Base-by-base conservation (phyloP, 2,113 vertebrate genomes). In the Columba janthina region DNA sequence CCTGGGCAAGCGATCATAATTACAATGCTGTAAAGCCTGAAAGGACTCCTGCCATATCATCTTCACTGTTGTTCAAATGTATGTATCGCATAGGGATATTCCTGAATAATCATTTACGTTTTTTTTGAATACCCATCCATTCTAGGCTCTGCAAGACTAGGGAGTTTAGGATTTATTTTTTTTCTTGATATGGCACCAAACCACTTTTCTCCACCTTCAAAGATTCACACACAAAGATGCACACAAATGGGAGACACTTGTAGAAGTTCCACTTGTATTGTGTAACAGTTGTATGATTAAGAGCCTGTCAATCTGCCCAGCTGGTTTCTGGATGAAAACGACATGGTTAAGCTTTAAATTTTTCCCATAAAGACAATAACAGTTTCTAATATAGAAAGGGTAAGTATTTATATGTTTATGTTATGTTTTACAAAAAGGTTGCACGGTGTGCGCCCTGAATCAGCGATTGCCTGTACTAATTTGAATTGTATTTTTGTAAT, bases 11-110 rank as follows among this genome's bases (percentile, higher is more conserved):
- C 67, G 98, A 99, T 97, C 98, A 99, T 98, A 98, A 98, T 98
- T 98, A 98, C 98, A 99, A 98, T 97, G 98, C 99, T 93, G 98
- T 98, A 97, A 99, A 99, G 98, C 99, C 99, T 97, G 99, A 99
- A 97, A 98, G 98, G 98, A 97, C 98, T 95, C 95, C 98, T 97
- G 97, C 98, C 95, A 97, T 97, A 97, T 97, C 98, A 96, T 96
- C 99, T 93, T 94, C 99, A 98, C 96, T 98, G 97, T 98, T 99
- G 97, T 97, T 97, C 98, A 99, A 99, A 98, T 99, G 99, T 99
- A 99, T 98, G 99, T 99, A 99, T 99, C 97, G 93, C 97, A 97
- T 95, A 97, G 98, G 98, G 98, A 97, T 98, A 98, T 95, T 96
- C 97, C 96, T 97, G 95, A 97, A 61, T 95, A 92, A 89, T 89